phyloP scores from a whole-genome alignment of 1,140 invertebrate genomes.

The Anoplophora glabripennis region DNA sequence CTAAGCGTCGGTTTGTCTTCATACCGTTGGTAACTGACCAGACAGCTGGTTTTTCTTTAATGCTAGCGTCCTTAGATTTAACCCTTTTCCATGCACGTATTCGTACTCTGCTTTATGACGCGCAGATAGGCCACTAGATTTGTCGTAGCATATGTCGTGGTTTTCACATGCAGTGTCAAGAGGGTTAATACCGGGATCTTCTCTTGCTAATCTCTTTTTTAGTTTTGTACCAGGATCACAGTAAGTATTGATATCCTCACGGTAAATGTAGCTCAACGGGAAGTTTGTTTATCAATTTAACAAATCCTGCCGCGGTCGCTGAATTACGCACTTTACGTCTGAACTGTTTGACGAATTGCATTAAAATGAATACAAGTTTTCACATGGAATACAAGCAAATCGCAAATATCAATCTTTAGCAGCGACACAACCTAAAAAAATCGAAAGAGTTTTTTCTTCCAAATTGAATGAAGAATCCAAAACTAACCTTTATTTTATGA shows the following conservation, averaged over 20 bases:
- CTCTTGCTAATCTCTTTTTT: conserved; percentile 24
- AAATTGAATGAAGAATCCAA: too few relatives aligned
- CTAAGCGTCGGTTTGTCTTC: neutral
- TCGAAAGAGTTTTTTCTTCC: too few relatives aligned
- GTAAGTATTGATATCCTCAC: conserved; percentile 29
- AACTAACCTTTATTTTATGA: too few relatives aligned
- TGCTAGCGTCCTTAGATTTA: conserved; percentile 42
- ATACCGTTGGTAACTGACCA: conserved; percentile 5
- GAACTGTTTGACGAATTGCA: too few relatives aligned
- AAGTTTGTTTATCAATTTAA: conserved; percentile 38
- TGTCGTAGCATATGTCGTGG: conserved; percentile 40
- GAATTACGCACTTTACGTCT: too few relatives aligned
- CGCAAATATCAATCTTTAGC: too few relatives aligned
- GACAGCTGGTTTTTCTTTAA: conserved; percentile 41
- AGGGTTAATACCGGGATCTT: conserved; percentile 32
- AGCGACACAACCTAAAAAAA: too few relatives aligned
- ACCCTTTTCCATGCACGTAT: conserved; percentile 44
- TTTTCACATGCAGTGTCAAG: conserved; percentile 34
- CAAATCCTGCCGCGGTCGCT: too few relatives aligned
- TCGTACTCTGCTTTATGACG: conserved; percentile 47
- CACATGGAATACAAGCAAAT: too few relatives aligned
- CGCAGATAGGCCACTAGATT: conserved; percentile 35
- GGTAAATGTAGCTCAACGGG: conserved; percentile 27
- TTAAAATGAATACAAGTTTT: too few relatives aligned
- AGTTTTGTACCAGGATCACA: conserved; percentile 36